Percentiles rank a stretch among this genome's conserved stretches.
These are phyloP conservation scores for Deroptyus accipitrinus DNA, from an alignment of 2,113 vertebrate genomes.

Conservation along the genomic window DNA sequence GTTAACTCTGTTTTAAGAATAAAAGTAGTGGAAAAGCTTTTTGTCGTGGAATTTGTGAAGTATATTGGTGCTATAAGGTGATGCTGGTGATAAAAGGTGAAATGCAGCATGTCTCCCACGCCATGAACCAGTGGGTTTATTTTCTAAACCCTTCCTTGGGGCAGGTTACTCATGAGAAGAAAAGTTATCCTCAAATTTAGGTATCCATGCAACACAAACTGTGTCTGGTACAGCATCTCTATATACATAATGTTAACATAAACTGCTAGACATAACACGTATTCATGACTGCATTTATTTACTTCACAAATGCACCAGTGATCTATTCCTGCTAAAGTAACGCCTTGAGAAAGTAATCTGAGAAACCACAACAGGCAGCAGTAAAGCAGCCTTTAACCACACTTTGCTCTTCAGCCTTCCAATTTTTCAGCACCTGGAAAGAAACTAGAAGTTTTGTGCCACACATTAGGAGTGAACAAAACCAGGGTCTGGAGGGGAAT, in stretches of 20 bases:
- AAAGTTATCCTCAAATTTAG: neutral
- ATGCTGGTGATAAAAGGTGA: neutral
- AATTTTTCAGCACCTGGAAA: neutral
- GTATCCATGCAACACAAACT: neutral
- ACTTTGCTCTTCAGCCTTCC: neutral
- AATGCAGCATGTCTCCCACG: neutral
- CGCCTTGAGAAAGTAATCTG: neutral
- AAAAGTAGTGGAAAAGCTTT: neutral
- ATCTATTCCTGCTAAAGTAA: neutral
- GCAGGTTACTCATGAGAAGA: neutral
- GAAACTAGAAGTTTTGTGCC: neutral
- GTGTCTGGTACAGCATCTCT: neutral
- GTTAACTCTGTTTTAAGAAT: neutral
- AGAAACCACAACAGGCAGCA: neutral
- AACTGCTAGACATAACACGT: neutral
- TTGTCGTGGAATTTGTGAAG: neutral
- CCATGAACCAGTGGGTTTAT: neutral
- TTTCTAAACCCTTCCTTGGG: neutral
- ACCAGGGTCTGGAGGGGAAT: neutral
- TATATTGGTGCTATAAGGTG: neutral
- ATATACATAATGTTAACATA: neutral
- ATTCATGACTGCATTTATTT: neutral
- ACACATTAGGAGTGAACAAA: neutral
- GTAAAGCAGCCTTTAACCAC: neutral
- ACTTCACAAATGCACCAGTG: neutral